Evolutionary conservation across 2,888 invertebrate species (phyloP).

Genomic region (Therioaphis trifolii): DNA sequence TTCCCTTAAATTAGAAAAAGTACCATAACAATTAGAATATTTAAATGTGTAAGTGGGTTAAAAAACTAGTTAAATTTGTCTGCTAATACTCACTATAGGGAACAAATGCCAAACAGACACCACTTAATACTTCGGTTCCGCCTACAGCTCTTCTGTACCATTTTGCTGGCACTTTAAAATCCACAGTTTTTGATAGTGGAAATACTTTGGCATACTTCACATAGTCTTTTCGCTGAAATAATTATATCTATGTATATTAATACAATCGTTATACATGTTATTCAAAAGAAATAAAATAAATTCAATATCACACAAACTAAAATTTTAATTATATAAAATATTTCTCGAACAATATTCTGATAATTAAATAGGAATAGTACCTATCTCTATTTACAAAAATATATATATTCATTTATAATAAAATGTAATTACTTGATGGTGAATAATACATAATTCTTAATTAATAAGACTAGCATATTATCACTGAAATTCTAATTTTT

Average conservation of each 20-base stretch:
- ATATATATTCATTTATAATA: neutral
- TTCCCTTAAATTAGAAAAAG: constrained; percentile 76
- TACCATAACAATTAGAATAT: constrained; percentile 38
- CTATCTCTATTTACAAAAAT: neutral
- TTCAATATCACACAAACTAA: no score
- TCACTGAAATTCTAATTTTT: neutral
- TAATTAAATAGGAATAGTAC: no score
- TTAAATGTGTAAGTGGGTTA: constrained; percentile 31
- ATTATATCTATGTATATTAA: constrained; percentile 64
- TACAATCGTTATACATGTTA: neutral
- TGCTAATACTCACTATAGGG: constrained; percentile 80
- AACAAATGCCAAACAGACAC: constrained; percentile 82
- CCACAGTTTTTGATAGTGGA: constrained; percentile 82
- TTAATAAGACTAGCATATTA: neutral
- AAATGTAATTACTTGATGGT: neutral
- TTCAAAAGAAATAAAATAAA: neutral
- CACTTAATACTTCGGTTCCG: constrained; percentile 85
- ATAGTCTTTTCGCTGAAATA: constrained; percentile 88
- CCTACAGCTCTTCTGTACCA: constrained; percentile 90
- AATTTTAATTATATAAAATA: no score
- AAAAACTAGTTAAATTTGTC: neutral
- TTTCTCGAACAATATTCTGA: no score
- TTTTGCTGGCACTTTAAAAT: constrained; percentile 90
- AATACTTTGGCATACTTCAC: constrained; percentile 97
- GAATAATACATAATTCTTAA: neutral